Conservation (phyloP, 2,888 invertebrate species). For the Creontiades dilutus region DNA sequence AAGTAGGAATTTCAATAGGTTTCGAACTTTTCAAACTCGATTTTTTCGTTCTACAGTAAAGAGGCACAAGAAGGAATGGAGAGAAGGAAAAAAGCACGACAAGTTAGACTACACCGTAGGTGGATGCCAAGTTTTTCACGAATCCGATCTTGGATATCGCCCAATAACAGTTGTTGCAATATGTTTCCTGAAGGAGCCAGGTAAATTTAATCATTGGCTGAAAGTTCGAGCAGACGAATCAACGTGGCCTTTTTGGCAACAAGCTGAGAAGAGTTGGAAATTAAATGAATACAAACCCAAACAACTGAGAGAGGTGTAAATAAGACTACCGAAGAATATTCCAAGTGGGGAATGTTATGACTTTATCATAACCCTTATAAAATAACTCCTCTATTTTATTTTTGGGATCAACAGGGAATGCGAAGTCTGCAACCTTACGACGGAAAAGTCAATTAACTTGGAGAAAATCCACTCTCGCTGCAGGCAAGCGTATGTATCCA, state of each 20-base stretch:
- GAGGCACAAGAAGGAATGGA: no score
- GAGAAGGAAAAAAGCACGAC: background rate
- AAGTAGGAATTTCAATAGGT: background rate
- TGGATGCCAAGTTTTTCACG: slow-evolving; percentile 27
- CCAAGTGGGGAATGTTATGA: no score
- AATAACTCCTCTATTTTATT: no score
- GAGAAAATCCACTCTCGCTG: no score
- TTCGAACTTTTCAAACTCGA: background rate
- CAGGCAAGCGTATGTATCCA: no score
- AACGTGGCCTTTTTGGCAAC: background rate
- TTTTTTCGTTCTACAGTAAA: background rate
- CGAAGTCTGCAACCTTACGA: no score
- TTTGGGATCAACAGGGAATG: no score
- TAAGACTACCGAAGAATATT: no score
- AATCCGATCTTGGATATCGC: slow-evolving; percentile 13
- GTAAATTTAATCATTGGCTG: slow-evolving; percentile 32
- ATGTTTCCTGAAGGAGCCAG: background rate
- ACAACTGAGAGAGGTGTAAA: background rate
- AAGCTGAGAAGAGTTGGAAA: background rate
- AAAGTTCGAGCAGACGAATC: background rate
- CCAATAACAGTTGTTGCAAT: background rate
- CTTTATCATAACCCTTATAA: no score
- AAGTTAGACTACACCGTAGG: background rate
- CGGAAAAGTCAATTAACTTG: no score
- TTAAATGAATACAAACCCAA: background rate